Conservation (phyloP, 2,888 invertebrate genomes). For the Nemotelus nigrinus region DNA sequence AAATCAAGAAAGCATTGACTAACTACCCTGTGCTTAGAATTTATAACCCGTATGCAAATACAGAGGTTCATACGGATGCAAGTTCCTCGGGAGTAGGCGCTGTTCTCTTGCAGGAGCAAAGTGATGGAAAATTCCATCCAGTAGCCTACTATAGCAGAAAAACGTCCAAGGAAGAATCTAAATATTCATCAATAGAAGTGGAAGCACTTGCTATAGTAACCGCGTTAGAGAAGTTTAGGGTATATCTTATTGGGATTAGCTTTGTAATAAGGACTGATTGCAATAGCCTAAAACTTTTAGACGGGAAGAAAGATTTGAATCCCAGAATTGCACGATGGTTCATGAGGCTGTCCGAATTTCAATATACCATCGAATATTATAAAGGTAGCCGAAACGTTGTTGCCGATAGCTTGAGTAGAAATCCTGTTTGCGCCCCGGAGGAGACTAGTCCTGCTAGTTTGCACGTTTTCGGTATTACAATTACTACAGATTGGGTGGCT, state of each 20-base stretch:
- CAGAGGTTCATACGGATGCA: conserved; percentile 41
- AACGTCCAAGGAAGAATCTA: conserved; percentile 33
- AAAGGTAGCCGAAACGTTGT: conserved; percentile 10
- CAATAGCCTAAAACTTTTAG: conserved; percentile 11
- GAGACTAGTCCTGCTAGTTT: background rate
- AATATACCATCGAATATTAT: conserved; percentile 35
- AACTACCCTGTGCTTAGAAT: conserved; percentile 34
- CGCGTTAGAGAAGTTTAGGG: background rate
- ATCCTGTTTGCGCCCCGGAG: conserved; percentile 5
- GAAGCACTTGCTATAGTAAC: conserved; percentile 43
- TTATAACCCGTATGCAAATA: conserved; percentile 36
- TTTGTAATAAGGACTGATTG: conserved; percentile 9
- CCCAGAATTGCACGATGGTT: conserved; percentile 19
- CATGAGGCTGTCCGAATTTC: conserved; percentile 9
- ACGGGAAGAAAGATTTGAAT: conserved; percentile 16
- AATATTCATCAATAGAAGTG: conserved; percentile 43
- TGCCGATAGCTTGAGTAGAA: conserved; percentile 43
- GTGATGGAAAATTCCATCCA: conserved; percentile 17
- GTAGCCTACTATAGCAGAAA: conserved; percentile 38
- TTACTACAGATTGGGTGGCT: conserved; percentile 26
- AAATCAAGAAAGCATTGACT: conserved; percentile 1
- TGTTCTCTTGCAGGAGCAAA: conserved; percentile 15
- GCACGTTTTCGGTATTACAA: background rate
- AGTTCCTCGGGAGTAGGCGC: conserved; percentile 28
- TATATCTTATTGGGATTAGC: background rate